phyloP scores from a whole-genome alignment of 2,888 invertebrate species.

The Agrotis exclamationis region DNA sequence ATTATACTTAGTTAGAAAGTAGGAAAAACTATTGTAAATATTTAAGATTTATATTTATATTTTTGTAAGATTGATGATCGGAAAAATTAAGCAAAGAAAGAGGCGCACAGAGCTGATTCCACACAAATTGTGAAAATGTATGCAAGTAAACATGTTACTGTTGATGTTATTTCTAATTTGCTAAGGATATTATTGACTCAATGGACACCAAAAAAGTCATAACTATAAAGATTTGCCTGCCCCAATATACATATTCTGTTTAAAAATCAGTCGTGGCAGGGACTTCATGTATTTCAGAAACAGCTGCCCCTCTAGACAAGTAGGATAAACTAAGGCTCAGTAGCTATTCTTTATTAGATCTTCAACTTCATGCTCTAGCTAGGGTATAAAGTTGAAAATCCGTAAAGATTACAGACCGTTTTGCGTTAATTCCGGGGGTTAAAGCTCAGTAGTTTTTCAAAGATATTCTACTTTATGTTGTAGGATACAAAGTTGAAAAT shows the following conservation, averaged over 20 bases:
- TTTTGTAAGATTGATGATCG: conserved; percentile 44
- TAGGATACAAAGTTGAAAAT: too few relatives aligned
- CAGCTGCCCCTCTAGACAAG: too few relatives aligned
- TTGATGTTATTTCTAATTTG: background rate
- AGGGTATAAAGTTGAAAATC: too few relatives aligned
- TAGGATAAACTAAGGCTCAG: too few relatives aligned
- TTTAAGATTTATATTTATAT: conserved; percentile 62
- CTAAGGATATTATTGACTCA: background rate
- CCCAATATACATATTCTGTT: conserved; percentile 6
- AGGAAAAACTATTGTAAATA: conserved; percentile 59
- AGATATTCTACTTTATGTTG: too few relatives aligned
- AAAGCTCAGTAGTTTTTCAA: too few relatives aligned
- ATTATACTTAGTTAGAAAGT: conserved; percentile 41
- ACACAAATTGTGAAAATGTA: background rate
- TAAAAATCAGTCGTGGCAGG: conserved; percentile 1
- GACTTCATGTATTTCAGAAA: conserved; percentile 17
- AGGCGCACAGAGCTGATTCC: background rate
- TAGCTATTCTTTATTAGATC: too few relatives aligned
- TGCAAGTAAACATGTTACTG: background rate
- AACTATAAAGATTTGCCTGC: background rate
- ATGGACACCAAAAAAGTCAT: background rate
- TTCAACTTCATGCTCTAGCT: too few relatives aligned
- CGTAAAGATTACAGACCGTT: too few relatives aligned
- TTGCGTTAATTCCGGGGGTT: too few relatives aligned
- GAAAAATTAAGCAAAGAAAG: background rate